Conservation (phyloP, 2,888 invertebrate species). For the Augiades crinisus region DNA sequence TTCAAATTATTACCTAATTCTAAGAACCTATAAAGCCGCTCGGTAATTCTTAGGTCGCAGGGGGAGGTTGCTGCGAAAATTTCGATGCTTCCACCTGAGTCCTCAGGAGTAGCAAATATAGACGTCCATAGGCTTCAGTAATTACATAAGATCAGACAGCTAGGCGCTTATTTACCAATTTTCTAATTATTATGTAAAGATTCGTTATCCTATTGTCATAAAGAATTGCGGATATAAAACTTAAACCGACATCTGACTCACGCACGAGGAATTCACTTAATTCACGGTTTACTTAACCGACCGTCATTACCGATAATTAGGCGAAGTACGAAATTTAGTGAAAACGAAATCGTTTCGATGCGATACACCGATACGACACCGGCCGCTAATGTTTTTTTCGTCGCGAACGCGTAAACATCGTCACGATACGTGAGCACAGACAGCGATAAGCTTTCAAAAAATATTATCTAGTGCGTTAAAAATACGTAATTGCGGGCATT, state of each 20-base stretch:
- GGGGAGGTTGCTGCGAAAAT: no score
- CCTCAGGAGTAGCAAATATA: no score
- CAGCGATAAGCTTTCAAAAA: constrained; percentile 69
- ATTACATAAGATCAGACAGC: no score
- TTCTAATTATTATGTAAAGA: no score
- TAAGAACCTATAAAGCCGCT: no score
- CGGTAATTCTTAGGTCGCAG: no score
- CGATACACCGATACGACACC: constrained; percentile 24
- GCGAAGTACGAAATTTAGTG: constrained; percentile 25
- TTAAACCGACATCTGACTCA: constrained; percentile 56
- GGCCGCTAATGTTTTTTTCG: constrained; percentile 34
- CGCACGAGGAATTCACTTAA: constrained; percentile 39
- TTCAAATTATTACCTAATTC: no score
- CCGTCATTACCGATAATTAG: constrained; percentile 27
- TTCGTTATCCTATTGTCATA: no score
- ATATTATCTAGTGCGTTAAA: constrained; percentile 64
- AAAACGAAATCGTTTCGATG: constrained; percentile 28
- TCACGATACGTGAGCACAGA: constrained; percentile 63
- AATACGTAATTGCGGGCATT: constrained; percentile 62
- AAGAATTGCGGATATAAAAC: constrained; percentile 68
- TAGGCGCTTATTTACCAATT: no score
- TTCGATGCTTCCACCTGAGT: no score
- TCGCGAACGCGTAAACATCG: constrained; percentile 59
- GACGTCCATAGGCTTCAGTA: no score
- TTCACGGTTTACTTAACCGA: constrained; percentile 28